Conservation (phyloP, 2,888 invertebrate genomes). For the Abrostola tripartita region DNA sequence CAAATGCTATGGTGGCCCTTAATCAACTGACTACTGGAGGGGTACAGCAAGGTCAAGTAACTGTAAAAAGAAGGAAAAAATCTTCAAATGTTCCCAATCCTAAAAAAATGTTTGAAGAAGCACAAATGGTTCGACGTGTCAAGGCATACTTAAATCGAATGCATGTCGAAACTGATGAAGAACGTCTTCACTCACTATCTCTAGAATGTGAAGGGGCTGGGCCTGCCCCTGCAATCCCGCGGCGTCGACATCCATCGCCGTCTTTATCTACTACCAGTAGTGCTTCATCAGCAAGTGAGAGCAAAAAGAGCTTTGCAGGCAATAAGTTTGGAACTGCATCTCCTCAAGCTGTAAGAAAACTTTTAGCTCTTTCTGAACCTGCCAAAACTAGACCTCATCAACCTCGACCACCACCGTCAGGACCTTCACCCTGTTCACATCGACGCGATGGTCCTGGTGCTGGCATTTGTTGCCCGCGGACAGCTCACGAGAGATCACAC, state of each 20-base stretch:
- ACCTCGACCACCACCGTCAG: slow-evolving; percentile 90
- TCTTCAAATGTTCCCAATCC: slow-evolving; percentile 97
- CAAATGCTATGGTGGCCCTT: slow-evolving; percentile 95
- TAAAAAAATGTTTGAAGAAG: slow-evolving; percentile 99
- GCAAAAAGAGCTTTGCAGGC: slow-evolving; percentile 88
- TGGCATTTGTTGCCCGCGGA: slow-evolving; percentile 82
- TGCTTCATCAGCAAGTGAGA: slow-evolving; percentile 95
- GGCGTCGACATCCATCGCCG: slow-evolving; percentile 96
- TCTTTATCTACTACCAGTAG: slow-evolving; percentile 97
- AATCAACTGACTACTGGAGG: slow-evolving; percentile 95
- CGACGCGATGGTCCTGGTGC: slow-evolving; percentile 89
- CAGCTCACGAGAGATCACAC: slow-evolving; percentile 96
- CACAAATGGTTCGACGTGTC: slow-evolving; percentile 99
- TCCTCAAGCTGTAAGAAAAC: slow-evolving; percentile 98
- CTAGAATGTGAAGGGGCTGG: slow-evolving; percentile 95
- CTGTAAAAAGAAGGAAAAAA: slow-evolving; percentile 96
- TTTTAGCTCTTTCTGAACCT: slow-evolving; percentile 96
- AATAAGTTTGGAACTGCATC: slow-evolving; percentile 96
- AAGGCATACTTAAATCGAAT: slow-evolving; percentile 98
- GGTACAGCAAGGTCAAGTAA: slow-evolving; percentile 92
- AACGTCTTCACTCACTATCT: slow-evolving; percentile 95
- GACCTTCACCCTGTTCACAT: slow-evolving; percentile 90
- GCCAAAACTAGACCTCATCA: slow-evolving; percentile 96
- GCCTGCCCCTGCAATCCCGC: slow-evolving; percentile 89
- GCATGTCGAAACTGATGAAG: slow-evolving; percentile 97